A percentile compares a stretch with the other conserved stretches of the same genome.
Evolutionary conservation across 92 coral and sea anemone genomes (phyloP).

Genomic region (Parazoanthus darwini): DNA sequence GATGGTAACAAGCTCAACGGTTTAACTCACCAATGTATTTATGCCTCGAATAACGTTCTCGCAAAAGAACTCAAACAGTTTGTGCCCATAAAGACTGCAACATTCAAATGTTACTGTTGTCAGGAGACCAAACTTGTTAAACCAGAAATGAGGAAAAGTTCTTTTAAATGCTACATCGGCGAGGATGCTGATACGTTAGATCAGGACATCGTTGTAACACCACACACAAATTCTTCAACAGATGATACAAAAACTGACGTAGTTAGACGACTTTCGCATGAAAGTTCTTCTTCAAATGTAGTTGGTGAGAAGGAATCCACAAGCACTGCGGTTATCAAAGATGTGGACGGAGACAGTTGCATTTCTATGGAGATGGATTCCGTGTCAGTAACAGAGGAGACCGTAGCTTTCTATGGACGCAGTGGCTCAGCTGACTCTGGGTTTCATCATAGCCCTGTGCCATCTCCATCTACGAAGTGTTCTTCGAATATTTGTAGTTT

Average conservation of each 20-base stretch:
- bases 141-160: constrained; percentile 4
- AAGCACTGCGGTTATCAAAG: background rate
- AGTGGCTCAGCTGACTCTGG: constrained; percentile 87
- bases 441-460: constrained; percentile 59
- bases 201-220: background rate
- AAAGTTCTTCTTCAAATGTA: background rate
- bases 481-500: constrained; percentile 42
- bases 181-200: background rate
- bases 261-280: background rate
- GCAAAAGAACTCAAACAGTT: constrained; percentile 69
- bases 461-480: constrained; percentile 45
- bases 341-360: constrained; percentile 60
- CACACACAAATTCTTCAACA: background rate
- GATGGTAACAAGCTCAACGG: background rate
- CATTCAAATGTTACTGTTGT: constrained; percentile 82
- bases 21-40: background rate
- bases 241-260: background rate
- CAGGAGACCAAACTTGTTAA: constrained; percentile 19
- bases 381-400: constrained; percentile 49
- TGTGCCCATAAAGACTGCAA: constrained; percentile 46
- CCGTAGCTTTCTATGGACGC: constrained; percentile 71
- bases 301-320: background rate
- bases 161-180: constrained; percentile 11
- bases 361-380: constrained; percentile 59
- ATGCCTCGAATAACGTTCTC: constrained; percentile 10